Evolutionary conservation across 1,140 invertebrate species (phyloP).

Genomic region (Danaus plexippus): DNA sequence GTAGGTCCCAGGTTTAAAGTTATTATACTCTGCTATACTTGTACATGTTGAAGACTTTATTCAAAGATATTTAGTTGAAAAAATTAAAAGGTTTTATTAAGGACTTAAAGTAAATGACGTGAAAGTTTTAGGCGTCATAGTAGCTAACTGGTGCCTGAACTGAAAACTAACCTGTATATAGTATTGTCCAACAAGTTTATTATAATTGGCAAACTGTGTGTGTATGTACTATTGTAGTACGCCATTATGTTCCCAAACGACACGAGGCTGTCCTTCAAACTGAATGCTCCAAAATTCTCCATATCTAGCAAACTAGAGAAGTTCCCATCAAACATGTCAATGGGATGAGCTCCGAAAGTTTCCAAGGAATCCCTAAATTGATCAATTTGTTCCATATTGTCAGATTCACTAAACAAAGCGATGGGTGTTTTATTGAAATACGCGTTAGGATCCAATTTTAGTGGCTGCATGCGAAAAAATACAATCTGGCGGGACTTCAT

Average conservation of each 20-base stretch:
- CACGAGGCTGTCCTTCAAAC: slow-evolving; percentile 72
- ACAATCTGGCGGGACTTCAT: slow-evolving; percentile 77
- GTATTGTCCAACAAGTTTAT: slow-evolving; percentile 83
- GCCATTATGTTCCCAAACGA: slow-evolving; percentile 72
- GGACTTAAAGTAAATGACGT: neutral
- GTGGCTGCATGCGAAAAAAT: slow-evolving; percentile 75
- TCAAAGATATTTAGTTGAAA: slow-evolving; percentile 5
- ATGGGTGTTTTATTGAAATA: slow-evolving; percentile 69
- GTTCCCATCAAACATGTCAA: slow-evolving; percentile 75
- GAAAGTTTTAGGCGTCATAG: too few relatives aligned
- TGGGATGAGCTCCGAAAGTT: slow-evolving; percentile 60
- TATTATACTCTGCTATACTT: too few relatives aligned
- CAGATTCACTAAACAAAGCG: slow-evolving; percentile 62
- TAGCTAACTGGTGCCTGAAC: neutral
- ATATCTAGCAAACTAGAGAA: slow-evolving; percentile 75
- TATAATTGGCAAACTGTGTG: slow-evolving; percentile 84
- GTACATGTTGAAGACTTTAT: too few relatives aligned
- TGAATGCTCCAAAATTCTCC: slow-evolving; percentile 77
- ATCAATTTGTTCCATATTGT: slow-evolving; percentile 49
- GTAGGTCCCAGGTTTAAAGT: too few relatives aligned
- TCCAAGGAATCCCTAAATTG: slow-evolving; percentile 57
- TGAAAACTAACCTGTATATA: slow-evolving; percentile 74
- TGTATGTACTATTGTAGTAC: slow-evolving; percentile 84
- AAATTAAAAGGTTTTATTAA: slow-evolving; percentile 3
- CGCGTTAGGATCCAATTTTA: slow-evolving; percentile 72